Percentiles rank a stretch among this genome's conserved stretches.
Evolutionary conservation across 2,113 vertebrate species (phyloP).

Genomic region (Tinamus guttatus): DNA sequence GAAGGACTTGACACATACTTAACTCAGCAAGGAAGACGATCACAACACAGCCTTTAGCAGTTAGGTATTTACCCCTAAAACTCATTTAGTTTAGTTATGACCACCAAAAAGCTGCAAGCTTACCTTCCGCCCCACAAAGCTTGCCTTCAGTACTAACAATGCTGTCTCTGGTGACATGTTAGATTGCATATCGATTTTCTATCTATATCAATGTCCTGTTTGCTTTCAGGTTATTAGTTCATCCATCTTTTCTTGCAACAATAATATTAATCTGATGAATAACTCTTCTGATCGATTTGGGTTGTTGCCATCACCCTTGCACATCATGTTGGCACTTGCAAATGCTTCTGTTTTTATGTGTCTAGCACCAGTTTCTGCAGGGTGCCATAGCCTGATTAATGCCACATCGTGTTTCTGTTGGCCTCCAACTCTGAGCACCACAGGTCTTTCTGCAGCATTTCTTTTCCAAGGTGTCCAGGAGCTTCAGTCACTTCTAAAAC

Average conservation of each 20-base stretch:
- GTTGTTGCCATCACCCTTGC: neutral
- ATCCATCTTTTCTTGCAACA: neutral
- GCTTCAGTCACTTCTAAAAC: neutral
- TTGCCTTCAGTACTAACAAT: neutral
- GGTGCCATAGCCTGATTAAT: neutral
- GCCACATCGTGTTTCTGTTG: neutral
- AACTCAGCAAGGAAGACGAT: neutral
- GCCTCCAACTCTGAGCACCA: neutral
- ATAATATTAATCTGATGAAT: neutral
- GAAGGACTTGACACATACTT: neutral
- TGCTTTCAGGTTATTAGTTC: neutral
- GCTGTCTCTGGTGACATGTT: neutral
- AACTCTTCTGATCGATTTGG: neutral
- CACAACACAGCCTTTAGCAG: neutral
- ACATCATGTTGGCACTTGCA: accelerated
- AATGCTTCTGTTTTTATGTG: neutral
- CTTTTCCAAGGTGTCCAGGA: neutral
- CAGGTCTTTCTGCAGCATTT: neutral
- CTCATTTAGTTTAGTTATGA: neutral
- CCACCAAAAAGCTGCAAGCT: neutral
- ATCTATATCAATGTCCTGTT: neutral
- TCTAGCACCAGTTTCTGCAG: neutral
- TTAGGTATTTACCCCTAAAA: neutral
- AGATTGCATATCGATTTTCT: neutral
- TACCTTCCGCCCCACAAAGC: neutral